Conservation (phyloP, 1,140 invertebrate genomes). For the Belonocnema kinseyi region DNA sequence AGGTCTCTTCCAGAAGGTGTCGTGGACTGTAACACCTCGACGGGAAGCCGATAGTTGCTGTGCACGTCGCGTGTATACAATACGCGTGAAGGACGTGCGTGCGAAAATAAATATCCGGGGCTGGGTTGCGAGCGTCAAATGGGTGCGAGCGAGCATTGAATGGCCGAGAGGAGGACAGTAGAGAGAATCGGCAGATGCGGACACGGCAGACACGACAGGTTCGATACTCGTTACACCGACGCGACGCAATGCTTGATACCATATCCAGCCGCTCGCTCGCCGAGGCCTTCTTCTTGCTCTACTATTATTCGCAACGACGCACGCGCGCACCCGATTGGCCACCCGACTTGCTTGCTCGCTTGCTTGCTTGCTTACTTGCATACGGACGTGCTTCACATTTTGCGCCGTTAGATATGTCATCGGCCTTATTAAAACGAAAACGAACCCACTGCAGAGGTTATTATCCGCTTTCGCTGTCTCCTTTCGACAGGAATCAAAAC, state of each 20-base stretch:
- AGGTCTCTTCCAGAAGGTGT: conserved; percentile 54
- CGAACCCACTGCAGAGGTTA: not conserved
- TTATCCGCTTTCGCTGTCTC: not conserved
- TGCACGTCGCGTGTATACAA: conserved; percentile 25
- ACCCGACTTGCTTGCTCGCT: conserved; percentile 38
- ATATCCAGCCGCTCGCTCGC: conserved; percentile 15
- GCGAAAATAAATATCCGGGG: conserved; percentile 59
- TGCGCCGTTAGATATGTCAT: conserved; percentile 31
- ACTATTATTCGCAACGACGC: conserved; percentile 47
- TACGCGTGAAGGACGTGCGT: conserved; percentile 27
- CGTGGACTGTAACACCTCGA: conserved; percentile 34
- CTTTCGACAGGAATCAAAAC: too few relatives aligned
- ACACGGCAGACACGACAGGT: conserved; percentile 54
- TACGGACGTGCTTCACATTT: conserved; percentile 51
- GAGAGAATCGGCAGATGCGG: conserved; percentile 34
- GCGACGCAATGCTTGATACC: conserved; percentile 44
- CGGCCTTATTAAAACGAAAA: conserved; percentile 32
- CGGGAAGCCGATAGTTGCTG: conserved; percentile 38
- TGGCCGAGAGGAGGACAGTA: not conserved
- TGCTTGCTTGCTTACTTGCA: not conserved
- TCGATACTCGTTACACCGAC: conserved; percentile 70
- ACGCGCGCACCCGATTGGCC: conserved; percentile 50
- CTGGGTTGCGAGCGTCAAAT: not conserved
- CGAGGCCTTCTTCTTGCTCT: not conserved
- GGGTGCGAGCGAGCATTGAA: conserved; percentile 27